Evolutionary conservation across 2,888 invertebrate genomes (phyloP).

Genomic region (Mycogona germanica): DNA sequence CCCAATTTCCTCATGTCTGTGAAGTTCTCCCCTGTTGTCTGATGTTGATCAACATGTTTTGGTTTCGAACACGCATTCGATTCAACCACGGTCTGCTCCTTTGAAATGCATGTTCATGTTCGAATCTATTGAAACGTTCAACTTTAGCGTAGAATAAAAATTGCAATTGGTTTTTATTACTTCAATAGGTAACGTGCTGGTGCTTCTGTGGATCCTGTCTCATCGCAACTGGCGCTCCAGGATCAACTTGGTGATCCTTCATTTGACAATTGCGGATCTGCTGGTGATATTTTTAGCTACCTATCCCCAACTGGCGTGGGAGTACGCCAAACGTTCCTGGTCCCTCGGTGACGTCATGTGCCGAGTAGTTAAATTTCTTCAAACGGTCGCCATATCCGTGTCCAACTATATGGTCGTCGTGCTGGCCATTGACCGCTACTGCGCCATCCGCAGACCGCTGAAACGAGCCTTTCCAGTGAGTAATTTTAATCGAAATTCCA

Average conservation of each 20-base stretch:
- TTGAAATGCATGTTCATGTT: no score
- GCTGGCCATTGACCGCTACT: conserved; percentile 34
- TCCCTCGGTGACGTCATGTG: conserved; percentile 32
- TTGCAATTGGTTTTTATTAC: no score
- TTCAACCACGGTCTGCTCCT: no score
- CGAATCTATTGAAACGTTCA: no score
- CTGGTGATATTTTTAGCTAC: conserved; percentile 31
- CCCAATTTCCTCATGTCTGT: no score
- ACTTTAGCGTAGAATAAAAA: no score
- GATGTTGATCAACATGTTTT: no score
- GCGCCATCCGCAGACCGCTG: conserved; percentile 34
- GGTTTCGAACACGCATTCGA: no score
- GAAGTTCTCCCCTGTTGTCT: no score
- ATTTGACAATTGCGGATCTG: conserved; percentile 33
- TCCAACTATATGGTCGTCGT: conserved; percentile 34
- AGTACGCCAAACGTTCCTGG: conserved; percentile 31
- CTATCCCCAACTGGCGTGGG: conserved; percentile 32
- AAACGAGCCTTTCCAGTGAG: conserved; percentile 29
- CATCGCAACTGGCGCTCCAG: conserved; percentile 28
- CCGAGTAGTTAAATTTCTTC: conserved; percentile 32
- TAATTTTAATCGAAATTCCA: no score
- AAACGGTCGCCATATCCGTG: conserved; percentile 32
- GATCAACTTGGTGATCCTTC: conserved; percentile 32
- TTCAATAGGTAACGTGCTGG: conserved; percentile 29
- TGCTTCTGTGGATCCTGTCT: conserved; percentile 30